Percentiles rank a stretch among this genome's conserved stretches.
These are phyloP conservation scores for Phyllostomus discolor DNA, from an alignment of 2,113 vertebrate genomes.

Conservation along the genomic window DNA sequence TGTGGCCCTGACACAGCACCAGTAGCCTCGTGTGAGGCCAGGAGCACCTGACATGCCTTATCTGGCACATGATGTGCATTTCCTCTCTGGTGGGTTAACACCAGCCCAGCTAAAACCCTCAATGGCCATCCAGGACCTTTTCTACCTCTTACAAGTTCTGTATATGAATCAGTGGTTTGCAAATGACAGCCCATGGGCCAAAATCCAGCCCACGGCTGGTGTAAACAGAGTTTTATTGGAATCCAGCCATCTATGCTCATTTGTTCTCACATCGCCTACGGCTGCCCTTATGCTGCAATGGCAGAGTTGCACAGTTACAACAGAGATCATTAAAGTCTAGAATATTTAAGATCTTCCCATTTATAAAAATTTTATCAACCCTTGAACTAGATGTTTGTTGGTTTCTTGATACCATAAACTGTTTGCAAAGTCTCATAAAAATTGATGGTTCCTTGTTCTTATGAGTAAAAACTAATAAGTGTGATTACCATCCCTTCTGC, in stretches of 20 bases:
- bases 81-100: not conserved
- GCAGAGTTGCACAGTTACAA: not conserved
- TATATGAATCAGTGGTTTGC: not conserved
- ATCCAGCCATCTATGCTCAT: accelerated
- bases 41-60: not conserved
- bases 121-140: not conserved
- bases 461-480: not conserved
- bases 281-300: not conserved
- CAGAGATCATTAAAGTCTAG: not conserved
- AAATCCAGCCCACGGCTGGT: not conserved
- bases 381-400: not conserved
- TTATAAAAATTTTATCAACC: not conserved
- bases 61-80: not conserved
- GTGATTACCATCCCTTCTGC: not conserved
- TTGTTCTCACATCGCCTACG: not conserved
- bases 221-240: not conserved
- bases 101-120: not conserved
- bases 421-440: not conserved
- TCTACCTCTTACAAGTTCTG: not conserved
- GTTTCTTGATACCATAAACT: not conserved
- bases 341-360: not conserved
- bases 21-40: not conserved
- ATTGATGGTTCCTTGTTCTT: not conserved
- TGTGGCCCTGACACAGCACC: not conserved
- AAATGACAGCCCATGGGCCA: not conserved